Evolutionary conservation across 2,113 vertebrate species (phyloP).

Genomic region (Corydoras sp.): DNA sequence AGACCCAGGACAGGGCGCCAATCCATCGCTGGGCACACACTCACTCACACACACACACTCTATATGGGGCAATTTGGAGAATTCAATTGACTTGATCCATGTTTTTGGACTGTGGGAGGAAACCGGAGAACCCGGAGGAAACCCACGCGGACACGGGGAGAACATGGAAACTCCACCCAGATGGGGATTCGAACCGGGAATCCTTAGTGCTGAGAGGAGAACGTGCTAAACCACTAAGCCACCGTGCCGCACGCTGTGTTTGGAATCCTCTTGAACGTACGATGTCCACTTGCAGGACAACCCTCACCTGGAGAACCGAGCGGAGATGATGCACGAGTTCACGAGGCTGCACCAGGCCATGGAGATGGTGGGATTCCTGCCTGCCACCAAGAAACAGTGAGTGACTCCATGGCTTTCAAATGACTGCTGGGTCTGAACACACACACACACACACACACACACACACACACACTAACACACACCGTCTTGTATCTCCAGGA

Average conservation of each 20-base stretch:
- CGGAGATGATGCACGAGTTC: conserved; percentile 79
- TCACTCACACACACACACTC: too few species aligned
- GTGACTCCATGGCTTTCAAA: conserved; percentile 38
- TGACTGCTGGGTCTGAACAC: neutral
- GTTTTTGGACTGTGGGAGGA: too few species aligned
- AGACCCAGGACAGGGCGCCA: too few species aligned
- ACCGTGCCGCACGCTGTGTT: neutral
- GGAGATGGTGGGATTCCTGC: conserved; percentile 98
- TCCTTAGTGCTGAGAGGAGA: too few species aligned
- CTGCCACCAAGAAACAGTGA: conserved; percentile 88
- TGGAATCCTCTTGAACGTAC: neutral
- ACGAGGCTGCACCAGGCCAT: conserved; percentile 91
- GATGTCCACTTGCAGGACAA: conserved; percentile 64
- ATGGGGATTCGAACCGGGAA: too few species aligned
- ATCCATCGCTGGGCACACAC: too few species aligned
- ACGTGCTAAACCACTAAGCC: too few species aligned
- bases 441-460: neutral
- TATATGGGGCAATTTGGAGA: too few species aligned
- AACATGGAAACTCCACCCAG: too few species aligned
- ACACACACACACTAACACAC: conserved; percentile 6
- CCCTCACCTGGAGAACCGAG: conserved; percentile 75
- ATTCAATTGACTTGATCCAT: too few species aligned
- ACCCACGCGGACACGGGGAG: too few species aligned
- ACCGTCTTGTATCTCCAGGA: conserved; percentile 59
- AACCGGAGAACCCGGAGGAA: too few species aligned